A percentile compares a stretch with the other conserved stretches of the same genome.
Conservation (phyloP, 2,797 vertebrate species). For the Allobates femoralis region DNA sequence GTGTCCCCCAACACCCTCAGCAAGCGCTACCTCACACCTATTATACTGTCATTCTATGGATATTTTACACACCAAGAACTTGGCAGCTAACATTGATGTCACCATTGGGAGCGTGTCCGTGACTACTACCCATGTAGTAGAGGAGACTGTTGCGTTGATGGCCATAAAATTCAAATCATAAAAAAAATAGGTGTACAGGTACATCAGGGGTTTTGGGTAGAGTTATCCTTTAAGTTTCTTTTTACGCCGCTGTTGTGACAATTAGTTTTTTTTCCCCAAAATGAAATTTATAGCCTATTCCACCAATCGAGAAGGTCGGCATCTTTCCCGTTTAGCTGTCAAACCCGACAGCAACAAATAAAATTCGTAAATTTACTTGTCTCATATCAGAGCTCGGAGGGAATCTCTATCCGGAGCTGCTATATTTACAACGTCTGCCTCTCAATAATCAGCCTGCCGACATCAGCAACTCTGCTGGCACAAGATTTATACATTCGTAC, state of each 20-base stretch:
- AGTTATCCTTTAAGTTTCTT: background rate
- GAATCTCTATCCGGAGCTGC: background rate
- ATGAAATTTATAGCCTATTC: background rate
- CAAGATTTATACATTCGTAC: background rate
- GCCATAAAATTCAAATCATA: too few species aligned
- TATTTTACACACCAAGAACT: too few species aligned
- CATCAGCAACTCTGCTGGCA: constrained; percentile 9
- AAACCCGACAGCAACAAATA: background rate
- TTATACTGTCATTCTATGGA: too few species aligned
- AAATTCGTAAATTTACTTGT: background rate
- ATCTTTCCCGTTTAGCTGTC: background rate
- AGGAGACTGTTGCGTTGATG: too few species aligned
- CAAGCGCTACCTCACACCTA: too few species aligned
- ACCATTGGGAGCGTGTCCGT: too few species aligned
- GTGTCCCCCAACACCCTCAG: too few species aligned
- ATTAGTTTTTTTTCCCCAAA: background rate
- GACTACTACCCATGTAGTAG: too few species aligned
- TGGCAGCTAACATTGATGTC: too few species aligned
- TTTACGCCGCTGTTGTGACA: background rate
- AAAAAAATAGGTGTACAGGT: background rate
- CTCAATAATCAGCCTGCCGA: constrained; percentile 16
- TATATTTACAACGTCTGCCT: background rate
- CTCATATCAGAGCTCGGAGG: background rate
- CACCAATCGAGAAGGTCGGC: background rate
- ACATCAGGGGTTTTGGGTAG: background rate